Evolutionary conservation across 2,113 vertebrate species (phyloP).

Genomic region (Phalacrocorax carbo): DNA sequence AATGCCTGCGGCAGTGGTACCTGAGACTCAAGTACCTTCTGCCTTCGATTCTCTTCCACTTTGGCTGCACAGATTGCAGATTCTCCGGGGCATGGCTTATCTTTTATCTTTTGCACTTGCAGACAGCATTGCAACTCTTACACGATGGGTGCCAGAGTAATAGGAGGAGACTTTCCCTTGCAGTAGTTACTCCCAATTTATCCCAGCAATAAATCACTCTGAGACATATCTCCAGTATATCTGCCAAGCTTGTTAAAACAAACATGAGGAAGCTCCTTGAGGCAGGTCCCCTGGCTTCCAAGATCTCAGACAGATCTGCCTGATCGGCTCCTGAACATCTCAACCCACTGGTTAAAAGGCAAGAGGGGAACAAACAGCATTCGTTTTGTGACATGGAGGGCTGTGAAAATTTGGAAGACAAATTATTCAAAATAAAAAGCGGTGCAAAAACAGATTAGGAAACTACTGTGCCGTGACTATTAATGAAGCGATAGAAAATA

Average conservation of each 20-base stretch:
- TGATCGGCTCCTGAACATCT: not conserved
- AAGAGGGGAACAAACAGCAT: conserved; percentile 24
- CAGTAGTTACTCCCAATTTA: not conserved
- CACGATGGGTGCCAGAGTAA: not conserved
- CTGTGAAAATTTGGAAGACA: conserved; percentile 13
- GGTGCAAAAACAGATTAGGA: conserved; percentile 37
- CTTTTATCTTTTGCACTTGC: not conserved
- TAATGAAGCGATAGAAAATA: conserved; percentile 47
- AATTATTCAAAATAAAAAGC: conserved; percentile 15
- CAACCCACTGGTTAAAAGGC: not conserved
- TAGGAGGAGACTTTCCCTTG: not conserved
- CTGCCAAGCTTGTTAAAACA: not conserved
- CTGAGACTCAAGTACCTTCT: not conserved
- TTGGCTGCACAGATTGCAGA: not conserved
- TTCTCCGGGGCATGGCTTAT: not conserved
- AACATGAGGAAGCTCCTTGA: not conserved
- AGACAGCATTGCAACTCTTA: not conserved
- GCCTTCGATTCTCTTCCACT: not conserved
- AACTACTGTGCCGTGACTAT: conserved; percentile 33
- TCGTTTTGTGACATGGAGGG: not conserved
- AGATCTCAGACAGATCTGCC: not conserved
- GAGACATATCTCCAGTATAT: not conserved
- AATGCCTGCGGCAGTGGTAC: not conserved
- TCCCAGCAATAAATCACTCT: not conserved
- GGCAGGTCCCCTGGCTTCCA: not conserved